A percentile compares a stretch with the other conserved stretches of the same genome.
Evolutionary conservation across 2,888 invertebrate genomes (phyloP).

Genomic region (Tryphoninae sp.): DNA sequence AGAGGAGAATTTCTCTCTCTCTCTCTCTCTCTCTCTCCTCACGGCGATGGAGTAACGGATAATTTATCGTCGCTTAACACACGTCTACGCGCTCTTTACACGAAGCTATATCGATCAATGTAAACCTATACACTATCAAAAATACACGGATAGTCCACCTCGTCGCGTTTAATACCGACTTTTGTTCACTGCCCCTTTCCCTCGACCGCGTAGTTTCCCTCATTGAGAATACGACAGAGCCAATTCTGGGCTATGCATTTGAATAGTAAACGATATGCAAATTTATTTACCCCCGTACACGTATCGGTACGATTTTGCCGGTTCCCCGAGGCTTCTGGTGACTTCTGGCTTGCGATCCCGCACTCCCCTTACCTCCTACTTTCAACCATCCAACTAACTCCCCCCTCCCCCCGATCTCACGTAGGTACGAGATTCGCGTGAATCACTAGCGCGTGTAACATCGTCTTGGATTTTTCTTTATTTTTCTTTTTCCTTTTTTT

Average conservation of each 20-base stretch:
- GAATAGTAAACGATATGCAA: constrained; percentile 80
- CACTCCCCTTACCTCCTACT: constrained; percentile 18
- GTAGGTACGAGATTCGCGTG: constrained; percentile 31
- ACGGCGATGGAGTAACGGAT: constrained; percentile 30
- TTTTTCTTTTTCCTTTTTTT: constrained; percentile 14
- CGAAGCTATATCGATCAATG: neutral
- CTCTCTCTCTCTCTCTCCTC: constrained; percentile 2
- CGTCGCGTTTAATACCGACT: constrained; percentile 11
- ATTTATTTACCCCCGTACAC: constrained; percentile 67
- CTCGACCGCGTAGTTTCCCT: constrained; percentile 70
- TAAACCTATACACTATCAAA: constrained; percentile 5
- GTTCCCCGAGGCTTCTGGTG: constrained; percentile 31
- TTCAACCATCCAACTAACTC: constrained; percentile 20
- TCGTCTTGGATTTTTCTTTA: constrained; percentile 25
- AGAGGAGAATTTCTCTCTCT: constrained; percentile 7
- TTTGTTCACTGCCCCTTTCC: neutral
- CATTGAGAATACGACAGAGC: constrained; percentile 75
- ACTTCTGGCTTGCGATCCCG: constrained; percentile 2
- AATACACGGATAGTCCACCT: constrained; percentile 4
- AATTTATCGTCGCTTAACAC: constrained; percentile 60
- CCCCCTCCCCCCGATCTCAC: constrained; percentile 7
- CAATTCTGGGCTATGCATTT: constrained; percentile 74
- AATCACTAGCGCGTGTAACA: constrained; percentile 39
- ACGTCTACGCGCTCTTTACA: constrained; percentile 71
- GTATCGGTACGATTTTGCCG: constrained; percentile 41